Conservation (phyloP, 1,140 invertebrate genomes). For the Antheraea pernyi region DNA sequence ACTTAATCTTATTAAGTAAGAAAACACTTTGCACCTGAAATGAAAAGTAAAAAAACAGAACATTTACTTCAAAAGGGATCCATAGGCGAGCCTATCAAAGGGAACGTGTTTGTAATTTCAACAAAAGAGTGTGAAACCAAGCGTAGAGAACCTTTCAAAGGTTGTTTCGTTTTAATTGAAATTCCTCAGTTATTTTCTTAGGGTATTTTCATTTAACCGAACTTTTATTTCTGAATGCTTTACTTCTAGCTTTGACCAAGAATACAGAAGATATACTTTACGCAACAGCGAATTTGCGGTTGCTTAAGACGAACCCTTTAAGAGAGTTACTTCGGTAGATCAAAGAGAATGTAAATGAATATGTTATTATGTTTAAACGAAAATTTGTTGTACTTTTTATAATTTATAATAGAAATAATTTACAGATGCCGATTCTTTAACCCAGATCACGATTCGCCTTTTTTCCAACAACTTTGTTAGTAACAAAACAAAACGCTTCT, state of each 20-base stretch:
- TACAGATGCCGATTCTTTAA: too few species aligned
- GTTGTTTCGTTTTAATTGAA: conserved; percentile 8
- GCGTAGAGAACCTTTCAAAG: not conserved
- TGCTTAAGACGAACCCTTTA: too few species aligned
- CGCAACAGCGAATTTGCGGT: not conserved
- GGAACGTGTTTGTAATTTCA: not conserved
- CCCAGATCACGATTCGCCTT: too few species aligned
- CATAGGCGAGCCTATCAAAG: not conserved
- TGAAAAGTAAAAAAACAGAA: not conserved
- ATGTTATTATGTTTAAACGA: too few species aligned
- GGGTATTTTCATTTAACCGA: not conserved
- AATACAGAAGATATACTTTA: not conserved
- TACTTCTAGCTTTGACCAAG: not conserved
- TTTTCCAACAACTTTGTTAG: too few species aligned
- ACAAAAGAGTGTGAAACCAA: conserved; percentile 4
- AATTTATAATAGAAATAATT: too few species aligned
- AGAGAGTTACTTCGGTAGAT: too few species aligned
- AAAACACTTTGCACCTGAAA: too few species aligned
- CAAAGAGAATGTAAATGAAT: too few species aligned
- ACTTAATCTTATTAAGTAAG: too few species aligned
- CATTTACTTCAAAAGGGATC: not conserved
- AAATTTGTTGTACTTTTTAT: too few species aligned
- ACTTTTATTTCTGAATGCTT: not conserved
- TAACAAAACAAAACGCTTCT: too few species aligned
- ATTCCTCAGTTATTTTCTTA: conserved; percentile 8